Evolutionary conservation across 2,888 invertebrate species (phyloP).

Genomic region (Arge pagana): DNA sequence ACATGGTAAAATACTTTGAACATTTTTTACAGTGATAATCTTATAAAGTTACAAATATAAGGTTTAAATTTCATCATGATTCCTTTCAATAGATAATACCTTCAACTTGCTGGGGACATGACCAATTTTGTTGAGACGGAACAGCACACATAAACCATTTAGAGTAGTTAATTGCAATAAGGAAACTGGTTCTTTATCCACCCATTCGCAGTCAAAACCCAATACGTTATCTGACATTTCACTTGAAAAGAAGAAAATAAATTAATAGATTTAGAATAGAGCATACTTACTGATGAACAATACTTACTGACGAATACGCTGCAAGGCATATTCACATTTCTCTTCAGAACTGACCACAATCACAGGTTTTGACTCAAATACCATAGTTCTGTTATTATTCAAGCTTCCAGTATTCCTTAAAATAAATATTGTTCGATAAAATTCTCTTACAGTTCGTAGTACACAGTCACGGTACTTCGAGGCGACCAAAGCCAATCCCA

Average conservation of each 20-base stretch:
- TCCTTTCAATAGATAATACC: constrained; percentile 52
- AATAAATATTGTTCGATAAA: constrained; percentile 43
- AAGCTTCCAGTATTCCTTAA: constrained; percentile 24
- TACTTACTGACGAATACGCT: constrained; percentile 52
- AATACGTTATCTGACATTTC: constrained; percentile 59
- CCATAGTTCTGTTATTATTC: constrained; percentile 17
- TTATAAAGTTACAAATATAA: no score
- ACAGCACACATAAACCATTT: constrained; percentile 72
- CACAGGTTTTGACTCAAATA: constrained; percentile 40
- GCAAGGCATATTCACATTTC: constrained; percentile 53
- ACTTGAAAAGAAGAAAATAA: constrained; percentile 35
- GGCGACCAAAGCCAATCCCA: constrained; percentile 51
- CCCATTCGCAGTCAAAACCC: constrained; percentile 86
- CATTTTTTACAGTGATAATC: constrained; percentile 2
- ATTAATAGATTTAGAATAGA: background rate
- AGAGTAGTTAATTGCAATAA: constrained; percentile 74
- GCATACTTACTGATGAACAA: constrained; percentile 1
- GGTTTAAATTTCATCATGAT: background rate
- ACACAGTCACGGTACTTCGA: constrained; percentile 54
- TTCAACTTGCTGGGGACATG: constrained; percentile 66
- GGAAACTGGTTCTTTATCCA: constrained; percentile 71
- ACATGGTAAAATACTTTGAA: constrained; percentile 1
- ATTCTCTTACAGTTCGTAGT: constrained; percentile 46
- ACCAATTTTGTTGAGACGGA: constrained; percentile 68
- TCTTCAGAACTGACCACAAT: constrained; percentile 53